phyloP scores from a whole-genome alignment of 2,888 invertebrate species.

The Scotopteryx bipunctaria region DNA sequence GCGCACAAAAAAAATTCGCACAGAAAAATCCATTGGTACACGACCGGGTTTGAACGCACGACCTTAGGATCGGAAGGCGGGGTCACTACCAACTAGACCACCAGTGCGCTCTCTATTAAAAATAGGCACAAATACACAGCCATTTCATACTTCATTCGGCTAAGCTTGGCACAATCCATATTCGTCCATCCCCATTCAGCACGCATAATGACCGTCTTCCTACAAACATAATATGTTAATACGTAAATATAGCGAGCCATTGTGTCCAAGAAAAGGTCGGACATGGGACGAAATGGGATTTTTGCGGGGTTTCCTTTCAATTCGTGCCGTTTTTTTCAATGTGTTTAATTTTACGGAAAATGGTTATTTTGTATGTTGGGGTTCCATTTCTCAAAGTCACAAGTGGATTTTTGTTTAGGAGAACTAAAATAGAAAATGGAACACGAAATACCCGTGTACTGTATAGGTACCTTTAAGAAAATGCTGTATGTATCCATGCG shows the following conservation, averaged over 20 bases:
- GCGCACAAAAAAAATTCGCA: too few species aligned
- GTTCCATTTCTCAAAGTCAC: constrained; percentile 14
- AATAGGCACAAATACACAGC: constrained; percentile 42
- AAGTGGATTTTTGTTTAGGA: constrained; percentile 8
- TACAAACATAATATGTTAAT: constrained; percentile 57
- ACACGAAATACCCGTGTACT: neutral
- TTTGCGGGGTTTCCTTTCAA: constrained; percentile 55
- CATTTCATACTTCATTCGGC: constrained; percentile 60
- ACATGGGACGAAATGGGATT: constrained; percentile 69
- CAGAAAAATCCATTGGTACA: too few species aligned
- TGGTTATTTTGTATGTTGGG: constrained; percentile 63
- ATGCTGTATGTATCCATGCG: too few species aligned
- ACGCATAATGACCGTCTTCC: constrained; percentile 71
- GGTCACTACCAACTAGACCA: neutral
- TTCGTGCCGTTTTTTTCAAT: constrained; percentile 52
- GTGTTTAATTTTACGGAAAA: constrained; percentile 79
- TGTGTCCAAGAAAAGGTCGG: constrained; percentile 65
- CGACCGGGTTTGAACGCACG: too few species aligned
- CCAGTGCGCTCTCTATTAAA: constrained; percentile 25
- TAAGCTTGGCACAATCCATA: constrained; percentile 46
- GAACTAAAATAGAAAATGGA: neutral
- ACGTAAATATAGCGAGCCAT: constrained; percentile 60
- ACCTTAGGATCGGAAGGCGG: too few species aligned
- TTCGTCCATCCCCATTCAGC: constrained; percentile 51
- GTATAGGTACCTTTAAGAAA: too few species aligned